These are phyloP conservation scores for Sakesphorus luctuosus DNA, from an alignment of 2,113 vertebrate genomes.

Conservation along the genomic window DNA sequence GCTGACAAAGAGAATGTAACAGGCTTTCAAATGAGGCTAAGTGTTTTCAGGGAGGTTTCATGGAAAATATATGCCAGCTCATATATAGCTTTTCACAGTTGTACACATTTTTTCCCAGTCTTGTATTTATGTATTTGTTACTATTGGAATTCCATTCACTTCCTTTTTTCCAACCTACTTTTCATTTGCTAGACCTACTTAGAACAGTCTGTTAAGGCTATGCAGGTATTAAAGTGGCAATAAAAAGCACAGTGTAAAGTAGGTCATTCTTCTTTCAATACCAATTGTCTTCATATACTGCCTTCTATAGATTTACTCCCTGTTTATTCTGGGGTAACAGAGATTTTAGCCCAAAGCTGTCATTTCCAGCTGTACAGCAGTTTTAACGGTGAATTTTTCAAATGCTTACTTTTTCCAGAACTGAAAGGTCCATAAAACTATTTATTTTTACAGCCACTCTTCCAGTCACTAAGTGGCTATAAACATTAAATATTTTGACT, in stretches of 20 bases:
- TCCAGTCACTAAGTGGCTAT: conserved; percentile 32
- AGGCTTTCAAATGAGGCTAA: neutral
- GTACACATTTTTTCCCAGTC: neutral
- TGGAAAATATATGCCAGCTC: neutral
- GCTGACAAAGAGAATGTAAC: neutral
- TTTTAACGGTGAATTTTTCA: conserved; percentile 33
- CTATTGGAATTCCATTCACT: conserved; percentile 27
- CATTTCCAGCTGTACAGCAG: conserved; percentile 26
- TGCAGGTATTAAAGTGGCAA: neutral
- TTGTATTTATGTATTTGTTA: conserved; percentile 20
- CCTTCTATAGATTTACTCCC: neutral
- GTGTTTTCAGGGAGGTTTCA: neutral
- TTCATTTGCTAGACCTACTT: conserved; percentile 9
- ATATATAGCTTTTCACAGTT: neutral
- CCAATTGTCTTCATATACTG: neutral
- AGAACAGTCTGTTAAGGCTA: neutral
- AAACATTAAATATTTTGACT: conserved; percentile 19
- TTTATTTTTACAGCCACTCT: conserved; percentile 37
- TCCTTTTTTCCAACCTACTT: conserved; percentile 26
- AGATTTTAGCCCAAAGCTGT: neutral
- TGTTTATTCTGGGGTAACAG: neutral
- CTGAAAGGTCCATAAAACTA: neutral
- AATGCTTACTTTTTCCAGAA: conserved; percentile 12
- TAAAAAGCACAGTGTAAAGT: neutral
- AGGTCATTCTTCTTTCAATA: neutral